Base-by-base conservation (phyloP, 2,888 invertebrate genomes). In the Mactromeris polynyma region DNA sequence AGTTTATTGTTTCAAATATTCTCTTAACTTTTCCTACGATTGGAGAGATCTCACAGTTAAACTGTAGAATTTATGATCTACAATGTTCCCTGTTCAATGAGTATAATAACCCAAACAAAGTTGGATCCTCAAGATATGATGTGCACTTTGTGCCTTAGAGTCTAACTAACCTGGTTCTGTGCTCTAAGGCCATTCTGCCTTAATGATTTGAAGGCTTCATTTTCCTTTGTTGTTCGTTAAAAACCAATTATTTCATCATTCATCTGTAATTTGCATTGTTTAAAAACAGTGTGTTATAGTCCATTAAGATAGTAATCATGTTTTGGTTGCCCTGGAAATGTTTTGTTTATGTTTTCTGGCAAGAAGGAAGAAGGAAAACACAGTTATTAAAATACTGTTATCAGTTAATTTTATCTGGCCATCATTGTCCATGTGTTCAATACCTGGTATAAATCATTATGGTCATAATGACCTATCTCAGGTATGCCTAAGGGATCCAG, bases 231-330 rank as follows among this genome's bases (percentile, higher is more conserved):
- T 64, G 26, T 64, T 64, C 2, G 26, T 64, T 26, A 64, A 26
- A n/a, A 9, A 4, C 58, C 58, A 64, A 26, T 64, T 64, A 64
- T 64, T 2, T 64, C 58, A 64, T 64, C 58, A n/a, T 26, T 26
- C 58, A 64, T n/a, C 58, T n/a, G 58, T 64, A n/a, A 64, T 64
- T 26, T 64, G 26, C 26, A 26, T 64, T 73, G 73, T 73, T 73
- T 73, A 17, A 36, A 73, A 73, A 2, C n/a, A 6, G 19, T 33
- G 36, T 73, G 0, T 36, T 33, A 33, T 19, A 73, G 36, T 73
- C 73, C 73, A 73, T 73, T 73, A 36, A 73, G 73, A 73, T 73
- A 36, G 73, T 73, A 3, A 73, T 73, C 73, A 36, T 33, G 36
- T 73, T 73, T 33, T 73, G 36, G 73, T 73, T 19, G 21, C 36